Evolutionary conservation across 2,888 invertebrate genomes (phyloP), one percentile per base, ranked within the genome.

Genomic region (Iselma pallidipennis): DNA sequence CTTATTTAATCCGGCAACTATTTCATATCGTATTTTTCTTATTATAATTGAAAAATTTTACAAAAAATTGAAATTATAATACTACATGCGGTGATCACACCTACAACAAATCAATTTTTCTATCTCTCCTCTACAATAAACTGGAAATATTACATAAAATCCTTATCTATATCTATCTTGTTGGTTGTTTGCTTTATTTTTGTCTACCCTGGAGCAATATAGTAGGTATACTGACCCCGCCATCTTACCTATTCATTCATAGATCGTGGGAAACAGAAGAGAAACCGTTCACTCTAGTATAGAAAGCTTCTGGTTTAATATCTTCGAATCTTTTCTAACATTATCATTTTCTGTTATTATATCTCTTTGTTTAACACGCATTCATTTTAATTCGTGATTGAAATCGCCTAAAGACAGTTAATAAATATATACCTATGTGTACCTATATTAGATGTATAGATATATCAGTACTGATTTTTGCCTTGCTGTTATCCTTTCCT

Each of bases 221-320:
- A 77, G 75, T 72, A 77, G 76, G 79, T 79, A 79, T 78, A 79
- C 78, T 79, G 79, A 79, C 80, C 80, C 75, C 77, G 69, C 75
- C 75, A 70, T 68, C 72, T 75, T 76, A 77, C 76, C 78, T 76
- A 76, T 80, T 78, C 79, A 80, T 80, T 76, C 77, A 80, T 77
- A 74, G 74, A 79, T 78, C 79, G 79, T 79, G 79, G 79, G 79
- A 79, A 79, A 71, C 65, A 53, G 53, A 58, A 59, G 58, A 61
- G 65, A 65, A 65, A 61, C 61, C 73, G 59, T 67, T 70, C 49
- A 62, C 66, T 37, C 70, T 21, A 37, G n/a, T 28, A 19, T 55
- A 28, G 49, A 42, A 26, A 26, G 25, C 48, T 48, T 48, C 51
- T 51, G 29, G 51, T 4, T 42, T 42, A 10, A 7, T 7, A n/a